Evolutionary conservation across 2,888 invertebrate genomes (phyloP).

Genomic region (Oxyteleia sp.): DNA sequence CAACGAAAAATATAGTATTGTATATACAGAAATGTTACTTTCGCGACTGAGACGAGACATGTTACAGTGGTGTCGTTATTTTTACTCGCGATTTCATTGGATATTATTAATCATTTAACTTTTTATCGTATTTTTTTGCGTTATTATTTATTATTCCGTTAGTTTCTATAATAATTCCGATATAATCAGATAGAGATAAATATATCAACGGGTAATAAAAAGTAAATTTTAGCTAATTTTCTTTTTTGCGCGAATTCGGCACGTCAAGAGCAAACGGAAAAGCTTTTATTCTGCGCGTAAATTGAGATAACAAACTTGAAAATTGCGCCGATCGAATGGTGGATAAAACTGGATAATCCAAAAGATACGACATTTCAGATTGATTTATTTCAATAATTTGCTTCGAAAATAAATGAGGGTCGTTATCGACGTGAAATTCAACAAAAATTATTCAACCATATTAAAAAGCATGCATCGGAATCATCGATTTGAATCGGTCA

Average conservation of each 20-base stretch:
- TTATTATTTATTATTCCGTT: too few relatives aligned
- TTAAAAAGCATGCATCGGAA: conserved; percentile 18
- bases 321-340: neutral
- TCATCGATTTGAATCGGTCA: neutral
- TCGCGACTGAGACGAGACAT: conserved; percentile 49
- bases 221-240: too few relatives aligned
- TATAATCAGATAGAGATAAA: too few relatives aligned
- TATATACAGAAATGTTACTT: conserved; percentile 32
- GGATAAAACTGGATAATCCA: conserved; percentile 9
- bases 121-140: too few relatives aligned
- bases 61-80: neutral
- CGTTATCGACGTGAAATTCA: conserved; percentile 10
- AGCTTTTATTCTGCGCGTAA: neutral
- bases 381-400: conserved; percentile 3
- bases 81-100: too few relatives aligned
- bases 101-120: too few relatives aligned
- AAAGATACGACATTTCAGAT: neutral
- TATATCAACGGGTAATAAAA: too few relatives aligned
- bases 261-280: neutral
- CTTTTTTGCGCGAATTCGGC: neutral
- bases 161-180: too few relatives aligned
- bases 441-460: conserved; percentile 6
- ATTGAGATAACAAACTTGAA: neutral
- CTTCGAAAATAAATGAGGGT: conserved; percentile 1
- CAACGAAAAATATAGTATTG: conserved; percentile 37